A percentile compares a stretch with the other conserved stretches of the same genome.
Conservation (phyloP, 2,797 vertebrate genomes). For the Pseudochirops corinnae region DNA sequence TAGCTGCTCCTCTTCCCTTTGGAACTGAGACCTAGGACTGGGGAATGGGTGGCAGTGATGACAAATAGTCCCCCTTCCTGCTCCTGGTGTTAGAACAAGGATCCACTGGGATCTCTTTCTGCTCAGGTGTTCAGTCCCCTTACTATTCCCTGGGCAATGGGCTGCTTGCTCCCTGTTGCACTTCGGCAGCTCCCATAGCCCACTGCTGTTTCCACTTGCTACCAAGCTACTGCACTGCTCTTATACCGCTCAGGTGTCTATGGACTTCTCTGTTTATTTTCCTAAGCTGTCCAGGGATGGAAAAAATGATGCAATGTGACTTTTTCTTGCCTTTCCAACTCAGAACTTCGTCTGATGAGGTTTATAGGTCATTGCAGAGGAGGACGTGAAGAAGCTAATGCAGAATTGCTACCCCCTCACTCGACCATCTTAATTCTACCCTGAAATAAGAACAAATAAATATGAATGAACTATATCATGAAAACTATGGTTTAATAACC, state of each 20-base stretch:
- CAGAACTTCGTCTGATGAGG: background rate
- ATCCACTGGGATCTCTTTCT: background rate
- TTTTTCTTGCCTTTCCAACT: background rate
- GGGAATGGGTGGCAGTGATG: background rate
- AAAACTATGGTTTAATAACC: conserved; percentile 9
- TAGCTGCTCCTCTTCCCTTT: background rate
- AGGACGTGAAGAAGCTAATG: background rate
- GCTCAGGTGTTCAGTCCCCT: background rate
- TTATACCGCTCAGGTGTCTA: background rate
- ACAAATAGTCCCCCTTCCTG: background rate
- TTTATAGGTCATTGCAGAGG: background rate
- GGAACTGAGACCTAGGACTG: background rate
- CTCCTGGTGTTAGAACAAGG: background rate
- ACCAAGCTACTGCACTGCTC: background rate
- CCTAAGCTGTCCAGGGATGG: background rate
- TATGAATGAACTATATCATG: conserved; percentile 47
- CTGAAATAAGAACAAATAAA: conserved; percentile 19
- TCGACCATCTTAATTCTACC: background rate
- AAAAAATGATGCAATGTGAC: background rate
- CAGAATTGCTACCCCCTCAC: background rate
- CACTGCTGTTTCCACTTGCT: background rate
- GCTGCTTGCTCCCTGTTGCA: background rate
- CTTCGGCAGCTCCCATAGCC: background rate
- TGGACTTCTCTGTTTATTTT: background rate
- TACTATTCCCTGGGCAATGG: background rate